Percentiles rank a stretch among this genome's conserved stretches.
Evolutionary conservation across 2,113 vertebrate genomes (phyloP).

Genomic region (Balaeniceps rex): DNA sequence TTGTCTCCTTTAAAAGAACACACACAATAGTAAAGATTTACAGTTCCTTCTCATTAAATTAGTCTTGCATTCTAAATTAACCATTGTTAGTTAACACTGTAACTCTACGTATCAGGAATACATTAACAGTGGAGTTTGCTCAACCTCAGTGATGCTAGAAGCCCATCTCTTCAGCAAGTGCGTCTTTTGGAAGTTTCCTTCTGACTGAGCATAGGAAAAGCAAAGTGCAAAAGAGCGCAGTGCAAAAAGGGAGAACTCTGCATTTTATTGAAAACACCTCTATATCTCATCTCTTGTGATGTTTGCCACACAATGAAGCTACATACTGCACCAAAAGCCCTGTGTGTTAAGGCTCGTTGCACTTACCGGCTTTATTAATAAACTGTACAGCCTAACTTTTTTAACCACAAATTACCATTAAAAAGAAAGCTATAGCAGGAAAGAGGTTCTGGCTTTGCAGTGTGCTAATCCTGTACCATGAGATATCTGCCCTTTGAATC

Average conservation of each 20-base stretch:
- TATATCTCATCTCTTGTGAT: neutral
- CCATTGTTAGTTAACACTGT: neutral
- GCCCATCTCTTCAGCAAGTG: accelerated
- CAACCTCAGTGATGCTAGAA: neutral
- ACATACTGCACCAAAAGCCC: neutral
- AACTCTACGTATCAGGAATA: neutral
- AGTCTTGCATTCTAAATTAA: neutral
- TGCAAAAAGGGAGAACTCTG: neutral
- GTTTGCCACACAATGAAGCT: neutral
- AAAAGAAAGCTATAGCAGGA: neutral
- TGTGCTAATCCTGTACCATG: neutral
- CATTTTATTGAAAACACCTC: neutral
- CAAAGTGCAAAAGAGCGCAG: too few species aligned
- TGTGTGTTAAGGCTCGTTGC: accelerated
- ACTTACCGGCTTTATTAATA: neutral
- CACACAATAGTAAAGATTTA: neutral
- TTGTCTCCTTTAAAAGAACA: neutral
- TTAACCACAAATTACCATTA: neutral
- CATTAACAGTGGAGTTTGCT: neutral
- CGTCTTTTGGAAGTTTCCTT: neutral
- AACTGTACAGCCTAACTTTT: neutral
- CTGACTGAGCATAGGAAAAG: neutral
- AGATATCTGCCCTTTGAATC: neutral
- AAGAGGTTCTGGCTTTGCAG: neutral
- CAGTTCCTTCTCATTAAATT: neutral